phyloP scores from a whole-genome alignment of 92 coral and sea anemone species.

The Phymanthus crucifer region DNA sequence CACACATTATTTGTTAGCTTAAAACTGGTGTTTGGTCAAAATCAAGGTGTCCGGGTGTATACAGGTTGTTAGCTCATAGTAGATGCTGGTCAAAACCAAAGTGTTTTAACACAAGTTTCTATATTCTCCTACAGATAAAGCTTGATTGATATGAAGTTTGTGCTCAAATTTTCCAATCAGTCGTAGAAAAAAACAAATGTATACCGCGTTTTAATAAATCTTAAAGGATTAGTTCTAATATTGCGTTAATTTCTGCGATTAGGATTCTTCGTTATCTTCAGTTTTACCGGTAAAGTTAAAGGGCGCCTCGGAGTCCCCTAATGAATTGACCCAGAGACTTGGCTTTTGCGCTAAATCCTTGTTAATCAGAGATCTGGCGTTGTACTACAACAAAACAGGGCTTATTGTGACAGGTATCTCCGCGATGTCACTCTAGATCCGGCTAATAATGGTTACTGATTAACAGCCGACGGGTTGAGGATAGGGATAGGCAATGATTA shows the following conservation, averaged over 20 bases:
- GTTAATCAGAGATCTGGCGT: neutral
- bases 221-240: neutral
- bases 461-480: neutral
- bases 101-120: too few species aligned
- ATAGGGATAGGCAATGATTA: neutral
- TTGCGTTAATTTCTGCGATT: neutral
- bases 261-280: neutral
- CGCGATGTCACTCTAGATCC: neutral
- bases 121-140: too few species aligned
- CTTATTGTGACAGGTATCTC: neutral
- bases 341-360: neutral
- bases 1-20: neutral
- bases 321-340: neutral
- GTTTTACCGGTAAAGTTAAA: neutral
- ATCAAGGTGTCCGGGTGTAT: too few species aligned
- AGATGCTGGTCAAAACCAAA: too few species aligned
- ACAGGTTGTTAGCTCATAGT: neutral
- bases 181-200: neutral
- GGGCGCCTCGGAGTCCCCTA: neutral
- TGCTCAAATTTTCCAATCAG: neutral
- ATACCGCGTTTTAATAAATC: neutral
- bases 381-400: neutral
- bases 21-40: neutral
- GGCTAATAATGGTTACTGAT: neutral
- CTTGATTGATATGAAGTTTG: too few species aligned